These are phyloP conservation scores for Drosophila fungiperda DNA, from an alignment of 2,888 invertebrate genomes.

Conservation along the genomic window DNA sequence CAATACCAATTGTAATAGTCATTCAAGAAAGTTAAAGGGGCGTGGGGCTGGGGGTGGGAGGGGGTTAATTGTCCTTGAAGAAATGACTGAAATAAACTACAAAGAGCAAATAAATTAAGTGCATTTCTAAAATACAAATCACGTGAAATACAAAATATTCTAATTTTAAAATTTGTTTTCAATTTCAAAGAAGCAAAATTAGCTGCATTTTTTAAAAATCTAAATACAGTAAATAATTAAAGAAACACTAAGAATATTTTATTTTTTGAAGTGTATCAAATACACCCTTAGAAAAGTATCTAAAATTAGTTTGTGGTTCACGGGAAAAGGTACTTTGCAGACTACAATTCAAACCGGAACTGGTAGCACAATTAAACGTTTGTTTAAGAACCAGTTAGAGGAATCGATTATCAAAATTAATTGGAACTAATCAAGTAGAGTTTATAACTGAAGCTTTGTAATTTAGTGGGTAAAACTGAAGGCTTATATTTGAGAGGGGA, in stretches of 20 bases:
- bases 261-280: not conserved
- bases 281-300: not conserved
- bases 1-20: conserved; percentile 56
- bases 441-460: not conserved
- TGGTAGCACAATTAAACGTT: not conserved
- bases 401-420: not conserved
- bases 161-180: not conserved
- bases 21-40: conserved; percentile 8
- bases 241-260: too few relatives aligned
- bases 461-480: too few relatives aligned
- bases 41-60: not conserved
- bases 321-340: not conserved
- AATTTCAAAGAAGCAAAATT: not conserved
- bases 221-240: too few relatives aligned
- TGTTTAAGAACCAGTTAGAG: not conserved
- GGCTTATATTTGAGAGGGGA: too few relatives aligned
- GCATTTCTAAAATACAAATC: not conserved
- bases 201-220: too few relatives aligned
- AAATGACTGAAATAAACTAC: not conserved
- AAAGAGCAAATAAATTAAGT: not conserved
- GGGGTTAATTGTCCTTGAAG: not conserved
- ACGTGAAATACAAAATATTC: not conserved
- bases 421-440: not conserved
- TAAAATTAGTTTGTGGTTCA: not conserved
- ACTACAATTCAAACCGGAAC: not conserved